Percentiles rank a stretch among this genome's conserved stretches.
These are phyloP conservation scores for Tiliqua scincoides DNA, from an alignment of 2,113 vertebrate species.

Conservation along the genomic window DNA sequence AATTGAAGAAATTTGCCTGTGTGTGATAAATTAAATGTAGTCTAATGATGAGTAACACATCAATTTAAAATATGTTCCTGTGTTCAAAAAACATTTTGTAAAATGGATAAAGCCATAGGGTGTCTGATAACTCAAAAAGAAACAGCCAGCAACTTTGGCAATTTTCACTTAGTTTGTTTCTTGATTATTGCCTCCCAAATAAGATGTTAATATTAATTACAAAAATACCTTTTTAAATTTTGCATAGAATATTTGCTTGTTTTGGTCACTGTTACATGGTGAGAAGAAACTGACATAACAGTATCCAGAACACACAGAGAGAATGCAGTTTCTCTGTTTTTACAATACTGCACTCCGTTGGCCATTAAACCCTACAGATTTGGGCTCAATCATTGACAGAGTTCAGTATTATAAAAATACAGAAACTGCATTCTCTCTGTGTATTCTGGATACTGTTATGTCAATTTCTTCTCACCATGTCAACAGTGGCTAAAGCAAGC, in stretches of 20 bases:
- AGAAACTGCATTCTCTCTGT: background rate
- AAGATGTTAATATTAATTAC: background rate
- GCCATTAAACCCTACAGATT: too few species aligned
- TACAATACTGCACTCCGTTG: too few species aligned
- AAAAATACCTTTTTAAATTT: too few species aligned
- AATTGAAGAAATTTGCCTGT: background rate
- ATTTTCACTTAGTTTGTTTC: background rate
- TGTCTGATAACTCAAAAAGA: background rate
- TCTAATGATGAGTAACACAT: background rate
- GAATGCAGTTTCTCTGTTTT: background rate
- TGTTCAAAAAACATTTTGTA: too few species aligned
- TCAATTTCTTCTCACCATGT: background rate
- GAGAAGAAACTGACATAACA: background rate
- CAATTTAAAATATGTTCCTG: background rate
- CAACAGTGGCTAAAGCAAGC: fast-evolving
- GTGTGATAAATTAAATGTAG: background rate
- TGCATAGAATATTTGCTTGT: too few species aligned
- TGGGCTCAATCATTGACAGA: background rate
- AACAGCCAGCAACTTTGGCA: background rate
- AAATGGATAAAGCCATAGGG: background rate
- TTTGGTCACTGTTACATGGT: background rate
- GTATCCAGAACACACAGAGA: background rate
- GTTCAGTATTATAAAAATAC: background rate
- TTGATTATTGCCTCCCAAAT: background rate
- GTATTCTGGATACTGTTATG: background rate